phyloP scores from a whole-genome alignment of 2,797 vertebrate species.

The Pteropus rufus region DNA sequence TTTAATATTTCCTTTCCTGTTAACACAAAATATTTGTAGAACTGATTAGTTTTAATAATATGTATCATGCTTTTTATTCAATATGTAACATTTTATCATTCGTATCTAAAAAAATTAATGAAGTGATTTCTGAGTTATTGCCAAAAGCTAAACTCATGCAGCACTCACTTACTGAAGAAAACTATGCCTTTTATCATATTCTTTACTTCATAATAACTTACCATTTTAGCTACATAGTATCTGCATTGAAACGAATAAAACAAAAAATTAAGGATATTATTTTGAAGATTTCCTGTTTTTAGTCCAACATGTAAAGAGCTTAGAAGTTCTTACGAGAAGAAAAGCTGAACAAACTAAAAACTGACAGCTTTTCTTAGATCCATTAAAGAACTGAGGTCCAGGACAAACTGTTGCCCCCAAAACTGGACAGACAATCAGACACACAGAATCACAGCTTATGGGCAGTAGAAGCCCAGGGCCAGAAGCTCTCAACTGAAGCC shows the following conservation, averaged over 20 bases:
- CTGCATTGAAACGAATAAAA: background rate
- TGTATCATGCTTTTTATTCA: background rate
- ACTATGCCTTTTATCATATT: background rate
- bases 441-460: background rate
- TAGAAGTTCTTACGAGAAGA: background rate
- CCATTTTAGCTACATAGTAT: background rate
- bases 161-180: background rate
- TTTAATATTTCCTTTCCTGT: slow-evolving; percentile 11
- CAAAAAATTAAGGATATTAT: background rate
- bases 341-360: background rate
- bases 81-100: background rate
- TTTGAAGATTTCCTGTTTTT: background rate
- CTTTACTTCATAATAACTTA: background rate
- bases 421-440: background rate
- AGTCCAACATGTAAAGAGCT: background rate
- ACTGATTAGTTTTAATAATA: background rate
- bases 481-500: background rate
- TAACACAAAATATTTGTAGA: background rate
- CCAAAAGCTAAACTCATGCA: background rate
- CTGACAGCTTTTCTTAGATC: background rate
- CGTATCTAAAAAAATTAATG: background rate
- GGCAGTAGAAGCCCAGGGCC: background rate
- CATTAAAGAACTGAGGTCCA: background rate
- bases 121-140: background rate
- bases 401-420: background rate